Percentiles rank a stretch among this genome's conserved stretches.
Conservation (phyloP, 2,113 vertebrate genomes). For the Ahaetulla prasina region DNA sequence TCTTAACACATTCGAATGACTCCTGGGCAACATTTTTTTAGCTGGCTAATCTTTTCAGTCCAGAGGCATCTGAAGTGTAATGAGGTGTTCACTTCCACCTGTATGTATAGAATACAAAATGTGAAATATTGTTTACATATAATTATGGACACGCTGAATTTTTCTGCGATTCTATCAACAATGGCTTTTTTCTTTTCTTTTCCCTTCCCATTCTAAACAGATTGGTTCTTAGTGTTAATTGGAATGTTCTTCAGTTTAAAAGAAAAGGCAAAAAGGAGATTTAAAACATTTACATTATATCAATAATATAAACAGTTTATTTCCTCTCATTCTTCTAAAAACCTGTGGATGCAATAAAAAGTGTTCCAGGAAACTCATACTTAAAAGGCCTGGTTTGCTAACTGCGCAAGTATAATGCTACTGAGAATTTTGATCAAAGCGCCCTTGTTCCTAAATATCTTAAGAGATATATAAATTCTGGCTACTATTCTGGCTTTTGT, state of each 20-base stretch:
- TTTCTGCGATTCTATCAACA: background rate
- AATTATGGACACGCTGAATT: background rate
- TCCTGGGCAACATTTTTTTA: background rate
- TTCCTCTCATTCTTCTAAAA: background rate
- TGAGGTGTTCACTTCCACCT: background rate
- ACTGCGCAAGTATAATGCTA: background rate
- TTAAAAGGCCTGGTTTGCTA: background rate
- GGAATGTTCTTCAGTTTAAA: background rate
- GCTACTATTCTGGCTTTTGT: background rate
- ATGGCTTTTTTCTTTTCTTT: background rate
- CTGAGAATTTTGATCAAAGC: background rate
- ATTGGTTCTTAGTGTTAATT: background rate
- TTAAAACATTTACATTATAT: background rate
- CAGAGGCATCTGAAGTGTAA: background rate
- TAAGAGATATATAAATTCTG: background rate
- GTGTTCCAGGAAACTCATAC: background rate
- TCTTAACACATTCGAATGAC: background rate
- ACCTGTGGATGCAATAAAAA: background rate
- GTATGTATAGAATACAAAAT: background rate
- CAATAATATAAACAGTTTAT: background rate
- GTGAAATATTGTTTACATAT: background rate
- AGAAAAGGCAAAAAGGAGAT: background rate
- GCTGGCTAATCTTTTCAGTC: background rate
- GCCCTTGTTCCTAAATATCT: background rate
- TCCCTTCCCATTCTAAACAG: background rate